Evolutionary conservation across 2,113 vertebrate genomes (phyloP).

Genomic region (Gnathonemus longibarbis): DNA sequence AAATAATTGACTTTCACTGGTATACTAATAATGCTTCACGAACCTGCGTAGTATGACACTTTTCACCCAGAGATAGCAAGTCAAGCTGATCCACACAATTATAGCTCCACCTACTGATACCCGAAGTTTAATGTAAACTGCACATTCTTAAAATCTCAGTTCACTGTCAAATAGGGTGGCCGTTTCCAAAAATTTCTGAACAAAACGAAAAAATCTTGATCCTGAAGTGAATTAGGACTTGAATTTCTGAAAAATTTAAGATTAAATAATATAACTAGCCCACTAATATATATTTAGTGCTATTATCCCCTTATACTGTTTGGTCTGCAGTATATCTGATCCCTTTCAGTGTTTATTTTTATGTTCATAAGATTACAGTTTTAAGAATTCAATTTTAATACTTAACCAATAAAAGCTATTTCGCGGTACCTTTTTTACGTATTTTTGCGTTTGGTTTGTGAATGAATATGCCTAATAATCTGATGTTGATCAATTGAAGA

Average conservation of each 20-base stretch:
- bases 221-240: background rate
- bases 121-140: background rate
- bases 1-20: background rate
- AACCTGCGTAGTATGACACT: background rate
- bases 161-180: background rate
- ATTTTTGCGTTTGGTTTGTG: background rate
- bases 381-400: background rate
- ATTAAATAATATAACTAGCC: background rate
- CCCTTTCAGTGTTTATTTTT: background rate
- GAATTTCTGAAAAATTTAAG: background rate
- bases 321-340: background rate
- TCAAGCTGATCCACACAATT: conserved; percentile 42
- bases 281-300: background rate
- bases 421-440: background rate
- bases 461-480: background rate
- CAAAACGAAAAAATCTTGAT: background rate
- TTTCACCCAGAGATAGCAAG: background rate
- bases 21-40: background rate
- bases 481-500: background rate
- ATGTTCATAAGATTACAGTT: background rate
- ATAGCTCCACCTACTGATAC: conserved; percentile 62
- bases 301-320: background rate
- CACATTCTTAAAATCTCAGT: background rate
- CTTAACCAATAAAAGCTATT: background rate
- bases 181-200: background rate